Evolutionary conservation across 2,888 invertebrate species (phyloP).

Genomic region (Clivina fossor): DNA sequence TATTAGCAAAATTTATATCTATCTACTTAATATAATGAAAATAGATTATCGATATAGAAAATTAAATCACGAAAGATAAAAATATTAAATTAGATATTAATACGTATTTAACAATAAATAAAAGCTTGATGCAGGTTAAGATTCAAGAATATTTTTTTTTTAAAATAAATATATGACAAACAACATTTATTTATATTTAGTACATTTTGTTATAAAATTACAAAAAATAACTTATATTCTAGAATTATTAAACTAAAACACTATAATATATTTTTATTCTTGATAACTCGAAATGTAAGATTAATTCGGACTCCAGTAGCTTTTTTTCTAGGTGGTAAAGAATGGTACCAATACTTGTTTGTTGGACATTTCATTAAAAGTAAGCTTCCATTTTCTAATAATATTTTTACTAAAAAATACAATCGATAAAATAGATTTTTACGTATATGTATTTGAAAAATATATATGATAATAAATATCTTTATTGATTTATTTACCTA

Average conservation of each 20-base stretch:
- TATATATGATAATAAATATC: neutral
- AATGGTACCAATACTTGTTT: slow-evolving; percentile 71
- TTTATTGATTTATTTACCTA: slow-evolving; percentile 49
- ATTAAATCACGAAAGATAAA: slow-evolving; percentile 31
- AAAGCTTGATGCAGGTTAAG: too few relatives aligned
- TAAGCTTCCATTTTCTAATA: slow-evolving; percentile 66
- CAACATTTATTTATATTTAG: too few relatives aligned
- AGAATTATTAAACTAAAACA: too few relatives aligned
- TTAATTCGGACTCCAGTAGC: slow-evolving; percentile 62
- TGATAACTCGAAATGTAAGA: slow-evolving; percentile 64
- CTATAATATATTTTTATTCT: slow-evolving; percentile 28
- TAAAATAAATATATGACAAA: too few relatives aligned
- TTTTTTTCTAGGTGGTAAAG: slow-evolving; percentile 63
- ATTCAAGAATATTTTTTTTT: too few relatives aligned
- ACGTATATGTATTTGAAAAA: slow-evolving; percentile 17
- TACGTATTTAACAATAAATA: too few relatives aligned
- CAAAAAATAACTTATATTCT: too few relatives aligned
- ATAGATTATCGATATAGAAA: neutral
- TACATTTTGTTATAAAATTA: too few relatives aligned
- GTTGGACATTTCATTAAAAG: slow-evolving; percentile 72
- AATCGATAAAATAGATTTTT: slow-evolving; percentile 18
- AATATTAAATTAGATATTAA: too few relatives aligned
- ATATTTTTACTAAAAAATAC: slow-evolving; percentile 57
- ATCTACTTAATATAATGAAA: neutral
- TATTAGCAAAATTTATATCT: neutral